These are phyloP conservation scores for Diploscapter pachys DNA, from an alignment of 1,140 invertebrate genomes.

Conservation along the genomic window DNA sequence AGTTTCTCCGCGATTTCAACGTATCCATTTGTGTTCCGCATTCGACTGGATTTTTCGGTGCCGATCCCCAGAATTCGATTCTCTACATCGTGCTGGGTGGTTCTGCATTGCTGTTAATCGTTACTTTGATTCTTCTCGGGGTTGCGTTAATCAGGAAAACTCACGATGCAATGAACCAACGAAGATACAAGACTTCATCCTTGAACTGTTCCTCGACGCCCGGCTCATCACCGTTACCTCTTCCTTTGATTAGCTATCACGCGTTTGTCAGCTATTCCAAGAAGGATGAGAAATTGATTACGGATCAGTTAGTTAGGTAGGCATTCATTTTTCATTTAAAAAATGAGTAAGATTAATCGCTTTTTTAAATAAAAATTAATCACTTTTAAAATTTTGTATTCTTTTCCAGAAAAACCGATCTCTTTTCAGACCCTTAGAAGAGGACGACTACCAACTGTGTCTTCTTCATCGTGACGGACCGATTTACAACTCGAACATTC, in stretches of 20 bases:
- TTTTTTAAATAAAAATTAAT: background rate
- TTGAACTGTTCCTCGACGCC: constrained; percentile 47
- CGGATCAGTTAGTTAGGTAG: constrained; percentile 41
- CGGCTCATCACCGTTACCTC: constrained; percentile 31
- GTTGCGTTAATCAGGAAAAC: constrained; percentile 33
- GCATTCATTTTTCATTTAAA: background rate
- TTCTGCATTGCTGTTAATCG: constrained; percentile 16
- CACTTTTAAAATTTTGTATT: background rate
- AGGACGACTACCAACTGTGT: constrained; percentile 41
- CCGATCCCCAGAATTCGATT: constrained; percentile 34
- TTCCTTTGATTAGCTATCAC: constrained; percentile 44
- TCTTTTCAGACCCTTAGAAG: constrained; percentile 43
- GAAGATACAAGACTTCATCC: constrained; percentile 46
- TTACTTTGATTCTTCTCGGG: constrained; percentile 20
- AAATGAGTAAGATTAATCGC: background rate
- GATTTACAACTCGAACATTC: constrained; percentile 30
- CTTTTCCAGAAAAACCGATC: background rate
- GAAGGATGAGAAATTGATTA: constrained; percentile 45
- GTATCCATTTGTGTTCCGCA: constrained; percentile 33
- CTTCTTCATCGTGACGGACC: constrained; percentile 45
- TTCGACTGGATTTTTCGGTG: constrained; percentile 31
- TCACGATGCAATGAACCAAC: constrained; percentile 33
- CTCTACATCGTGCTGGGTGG: constrained; percentile 29
- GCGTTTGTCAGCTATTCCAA: constrained; percentile 50
- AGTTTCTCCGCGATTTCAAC: constrained; percentile 28